Evolutionary conservation across 1,140 invertebrate genomes (phyloP), one percentile per base, ranked within the genome.

Genomic region (Andricus grossulariae): DNA sequence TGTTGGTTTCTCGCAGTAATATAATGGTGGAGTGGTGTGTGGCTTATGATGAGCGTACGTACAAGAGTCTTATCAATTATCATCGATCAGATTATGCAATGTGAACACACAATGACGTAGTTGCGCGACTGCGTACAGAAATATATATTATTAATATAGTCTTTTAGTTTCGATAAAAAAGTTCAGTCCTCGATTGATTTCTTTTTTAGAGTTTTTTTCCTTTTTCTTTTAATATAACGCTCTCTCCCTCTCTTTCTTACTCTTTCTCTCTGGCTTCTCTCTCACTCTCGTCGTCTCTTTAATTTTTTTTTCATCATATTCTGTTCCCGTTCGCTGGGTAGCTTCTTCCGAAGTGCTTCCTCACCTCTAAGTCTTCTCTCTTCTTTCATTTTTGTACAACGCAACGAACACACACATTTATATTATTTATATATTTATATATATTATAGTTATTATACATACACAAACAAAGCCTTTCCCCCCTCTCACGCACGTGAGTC

Each of bases 101-200:
- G 88, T 90, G 89, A 92, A 92, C 90, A 89, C 89, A 90, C 89
- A 90, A 90, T 90, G 88, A 91, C 89, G 88, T 90, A 90, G 86
- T 90, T 91, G 88, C 87, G 87, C 85, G 88, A 91, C 89, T 90
- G 90, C 88, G 89, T 91, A 92, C 89, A 92, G 90, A 91, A 91
- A 92, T 91, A 91, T 91, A 91, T 90, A 90, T 90, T 88, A 89
- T 90, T 89, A 84, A 83, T 83, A 90, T 91, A 92, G 90, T 92
- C 90, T 91, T 92, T 91, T 89, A 91, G 91, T 92, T 91, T 91
- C 90, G 87, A 91, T 92, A 92, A 91, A 92, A 92, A 92, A 91
- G 87, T 90, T 92, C 91, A 92, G 91, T 91, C 90, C 90, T 91
- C 88, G 85, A 88, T 88, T 90, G 87, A 88, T 88, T 86, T 83